Evolutionary conservation across 1,140 invertebrate genomes (phyloP).

Genomic region (Charaxes varanes): DNA sequence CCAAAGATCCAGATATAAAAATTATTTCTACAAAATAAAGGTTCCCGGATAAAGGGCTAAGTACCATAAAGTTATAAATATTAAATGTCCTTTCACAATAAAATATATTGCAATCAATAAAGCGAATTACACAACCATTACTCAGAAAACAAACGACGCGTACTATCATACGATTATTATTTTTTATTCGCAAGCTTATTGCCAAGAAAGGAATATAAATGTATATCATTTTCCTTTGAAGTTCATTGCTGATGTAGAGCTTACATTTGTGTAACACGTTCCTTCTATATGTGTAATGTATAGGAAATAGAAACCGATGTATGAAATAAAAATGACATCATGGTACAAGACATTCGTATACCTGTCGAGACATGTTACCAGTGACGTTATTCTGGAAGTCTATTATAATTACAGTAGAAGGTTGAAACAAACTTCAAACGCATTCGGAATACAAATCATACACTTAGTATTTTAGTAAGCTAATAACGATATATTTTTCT

Average conservation of each 20-base stretch:
- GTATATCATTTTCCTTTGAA: not conserved
- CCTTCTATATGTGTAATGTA: no score
- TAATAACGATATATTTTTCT: no score
- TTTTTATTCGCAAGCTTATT: slow-evolving; percentile 1
- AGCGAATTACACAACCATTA: slow-evolving; percentile 25
- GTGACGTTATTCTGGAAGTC: no score
- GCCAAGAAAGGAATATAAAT: not conserved
- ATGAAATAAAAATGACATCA: not conserved
- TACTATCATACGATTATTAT: slow-evolving; percentile 15
- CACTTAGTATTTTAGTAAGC: no score
- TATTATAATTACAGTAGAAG: no score
- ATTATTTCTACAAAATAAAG: not conserved
- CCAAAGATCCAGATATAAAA: no score
- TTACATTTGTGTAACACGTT: no score
- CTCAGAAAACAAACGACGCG: slow-evolving; percentile 18
- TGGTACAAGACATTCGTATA: slow-evolving; percentile 5
- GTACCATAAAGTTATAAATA: not conserved
- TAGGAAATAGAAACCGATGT: not conserved
- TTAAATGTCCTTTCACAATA: slow-evolving; percentile 5
- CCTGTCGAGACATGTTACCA: slow-evolving; percentile 15
- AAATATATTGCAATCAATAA: slow-evolving; percentile 11
- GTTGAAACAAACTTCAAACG: no score
- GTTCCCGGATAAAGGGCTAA: no score
- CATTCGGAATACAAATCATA: no score
- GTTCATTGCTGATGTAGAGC: slow-evolving; percentile 5